Evolutionary conservation across 2,888 invertebrate species (phyloP).

Genomic region (Caenorhabditis plicata): DNA sequence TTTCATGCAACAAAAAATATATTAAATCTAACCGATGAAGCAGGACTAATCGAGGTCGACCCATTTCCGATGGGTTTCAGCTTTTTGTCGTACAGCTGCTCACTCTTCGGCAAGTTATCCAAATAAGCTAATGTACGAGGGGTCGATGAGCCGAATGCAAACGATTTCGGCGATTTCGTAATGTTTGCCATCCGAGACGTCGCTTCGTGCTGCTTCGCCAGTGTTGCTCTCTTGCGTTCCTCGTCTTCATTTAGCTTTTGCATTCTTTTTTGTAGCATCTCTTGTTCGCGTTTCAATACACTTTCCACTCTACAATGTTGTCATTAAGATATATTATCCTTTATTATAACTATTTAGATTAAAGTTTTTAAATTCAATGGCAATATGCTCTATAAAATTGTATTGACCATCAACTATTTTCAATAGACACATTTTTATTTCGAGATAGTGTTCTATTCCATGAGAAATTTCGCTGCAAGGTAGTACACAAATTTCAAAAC

Average conservation of each 20-base stretch:
- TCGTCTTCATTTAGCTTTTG: constrained; percentile 39
- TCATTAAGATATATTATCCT: not conserved
- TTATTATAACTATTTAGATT: not conserved
- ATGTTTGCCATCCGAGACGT: constrained; percentile 52
- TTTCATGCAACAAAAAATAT: not conserved
- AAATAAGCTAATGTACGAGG: constrained; percentile 60
- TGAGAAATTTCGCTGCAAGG: too few species aligned
- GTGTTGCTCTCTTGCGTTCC: constrained; percentile 22
- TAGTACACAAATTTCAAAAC: too few species aligned
- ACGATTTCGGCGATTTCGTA: constrained; percentile 42
- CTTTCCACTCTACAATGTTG: constrained; percentile 22
- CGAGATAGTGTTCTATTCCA: too few species aligned
- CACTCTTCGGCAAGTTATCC: constrained; percentile 39
- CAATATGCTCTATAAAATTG: not conserved
- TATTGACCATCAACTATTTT: not conserved
- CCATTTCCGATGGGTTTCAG: constrained; percentile 16
- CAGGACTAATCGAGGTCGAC: constrained; percentile 1
- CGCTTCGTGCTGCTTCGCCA: constrained; percentile 52
- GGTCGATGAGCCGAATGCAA: constrained; percentile 62
- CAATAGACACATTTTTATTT: too few species aligned
- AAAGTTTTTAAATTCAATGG: not conserved
- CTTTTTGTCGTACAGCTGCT: constrained; percentile 40
- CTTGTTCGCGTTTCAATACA: constrained; percentile 42
- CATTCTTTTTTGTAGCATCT: constrained; percentile 38
- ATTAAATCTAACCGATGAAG: constrained; percentile 17